Evolutionary conservation across 2,888 invertebrate species (phyloP), one percentile per base, ranked within the genome.

Genomic region (Coenonympha arcania): DNA sequence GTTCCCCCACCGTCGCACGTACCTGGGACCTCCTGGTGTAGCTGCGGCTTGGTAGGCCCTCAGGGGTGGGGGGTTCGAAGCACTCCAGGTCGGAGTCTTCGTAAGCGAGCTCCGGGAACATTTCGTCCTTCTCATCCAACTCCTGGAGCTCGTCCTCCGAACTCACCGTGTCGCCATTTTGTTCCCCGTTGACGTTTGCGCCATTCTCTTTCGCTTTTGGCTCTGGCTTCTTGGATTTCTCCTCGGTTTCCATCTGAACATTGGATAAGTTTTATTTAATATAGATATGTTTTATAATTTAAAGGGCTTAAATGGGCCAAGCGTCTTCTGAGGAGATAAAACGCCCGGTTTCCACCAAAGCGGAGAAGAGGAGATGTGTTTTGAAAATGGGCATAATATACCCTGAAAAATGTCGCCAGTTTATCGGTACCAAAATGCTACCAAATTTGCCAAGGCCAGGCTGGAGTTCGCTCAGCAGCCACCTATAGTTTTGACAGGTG

Each of bases 61-160:
- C 74, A 1, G 68, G 66, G 20, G 72, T 66, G 31, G 73, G 69
- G 51, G 70, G 68, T 59, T 79, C 79, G 54, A 71, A 75, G 52
- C 64, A 62, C 56, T 79, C 82, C 22, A 64, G 69, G 55, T 82
- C 83, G 1, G 80, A 80, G 18, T 84, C 86, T 43, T 82, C 85
- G 58, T 87, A 87, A 28, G 80, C 68, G 52, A 87, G 71, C 64
- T 86, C 85, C 39, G 87, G 86, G 71, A 81, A 86, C 69, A 78
- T 60, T 54, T 85, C 85, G 63, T 85, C 85, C n/a, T n/a, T n/a
- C n/a, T n/a, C n/a, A 15, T 68, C n/a, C n/a, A 48, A 59, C 34
- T 62, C 60, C 44, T 56, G 61, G 37, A n/a, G n/a, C n/a, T n/a
- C 56, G 33, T 63, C 65, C 42, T 65, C 77, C 37, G 68, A 71